These are phyloP conservation scores for Sprattus sprattus DNA, from an alignment of 2,113 vertebrate genomes.

Conservation along the genomic window DNA sequence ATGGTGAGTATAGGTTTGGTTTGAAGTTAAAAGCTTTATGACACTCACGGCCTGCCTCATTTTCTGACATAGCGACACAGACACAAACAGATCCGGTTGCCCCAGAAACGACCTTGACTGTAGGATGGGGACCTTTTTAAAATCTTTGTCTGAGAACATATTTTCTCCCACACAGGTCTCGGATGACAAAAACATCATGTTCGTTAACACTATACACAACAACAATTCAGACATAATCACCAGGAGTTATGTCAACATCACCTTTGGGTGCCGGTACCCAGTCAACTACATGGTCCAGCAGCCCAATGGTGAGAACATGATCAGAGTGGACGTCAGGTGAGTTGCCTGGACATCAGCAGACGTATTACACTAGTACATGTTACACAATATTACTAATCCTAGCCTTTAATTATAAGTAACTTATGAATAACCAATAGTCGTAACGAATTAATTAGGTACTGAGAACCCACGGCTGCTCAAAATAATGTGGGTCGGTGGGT, in stretches of 20 bases:
- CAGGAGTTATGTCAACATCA: constrained; percentile 75
- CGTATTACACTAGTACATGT: constrained; percentile 12
- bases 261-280: constrained; percentile 75
- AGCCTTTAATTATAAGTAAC: neutral
- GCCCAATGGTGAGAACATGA: constrained; percentile 71
- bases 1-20: neutral
- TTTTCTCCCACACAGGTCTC: constrained; percentile 61
- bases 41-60: neutral
- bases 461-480: neutral
- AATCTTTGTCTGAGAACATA: neutral
- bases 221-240: constrained; percentile 69
- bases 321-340: constrained; percentile 67
- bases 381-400: neutral
- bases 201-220: constrained; percentile 74
- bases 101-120: neutral
- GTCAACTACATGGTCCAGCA: constrained; percentile 73
- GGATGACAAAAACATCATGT: constrained; percentile 69
- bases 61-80: neutral
- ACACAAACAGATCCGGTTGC: neutral
- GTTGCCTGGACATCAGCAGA: neutral
- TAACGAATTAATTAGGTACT: neutral
- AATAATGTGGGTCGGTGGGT: neutral
- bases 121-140: neutral
- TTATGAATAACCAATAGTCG: neutral
- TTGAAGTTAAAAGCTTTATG: neutral